Evolutionary conservation across 2,888 invertebrate species (phyloP).

Genomic region (Hydriomena furcata): DNA sequence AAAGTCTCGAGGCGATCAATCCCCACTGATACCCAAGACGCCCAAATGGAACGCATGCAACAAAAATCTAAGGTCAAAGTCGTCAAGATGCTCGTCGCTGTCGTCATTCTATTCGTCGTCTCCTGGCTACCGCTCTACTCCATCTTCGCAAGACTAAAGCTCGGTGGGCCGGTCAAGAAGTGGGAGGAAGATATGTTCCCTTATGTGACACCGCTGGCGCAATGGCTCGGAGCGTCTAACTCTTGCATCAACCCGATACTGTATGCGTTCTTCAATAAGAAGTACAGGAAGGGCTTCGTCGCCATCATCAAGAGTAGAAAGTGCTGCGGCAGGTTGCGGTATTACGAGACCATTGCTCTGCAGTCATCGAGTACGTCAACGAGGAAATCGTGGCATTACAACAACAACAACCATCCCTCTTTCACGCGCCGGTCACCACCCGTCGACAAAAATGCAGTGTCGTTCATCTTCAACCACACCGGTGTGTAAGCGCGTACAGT

Average conservation of each 20-base stretch:
- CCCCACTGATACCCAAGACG: constrained; percentile 95
- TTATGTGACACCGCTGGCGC: constrained; percentile 93
- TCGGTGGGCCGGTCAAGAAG: constrained; percentile 88
- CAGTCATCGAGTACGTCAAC: constrained; percentile 94
- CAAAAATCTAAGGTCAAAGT: constrained; percentile 97
- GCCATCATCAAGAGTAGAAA: constrained; percentile 93
- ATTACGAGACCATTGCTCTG: constrained; percentile 93
- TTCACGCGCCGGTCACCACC: constrained; percentile 82
- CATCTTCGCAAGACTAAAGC: constrained; percentile 93
- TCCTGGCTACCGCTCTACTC: constrained; percentile 97
- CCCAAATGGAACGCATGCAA: constrained; percentile 95
- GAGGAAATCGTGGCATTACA: constrained; percentile 93
- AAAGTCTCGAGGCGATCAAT: constrained; percentile 94
- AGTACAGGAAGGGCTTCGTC: constrained; percentile 94
- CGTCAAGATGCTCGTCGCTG: constrained; percentile 96
- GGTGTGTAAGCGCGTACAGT: constrained; percentile 81
- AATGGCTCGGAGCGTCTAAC: constrained; percentile 96
- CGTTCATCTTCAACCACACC: constrained; percentile 88
- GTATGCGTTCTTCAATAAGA: constrained; percentile 97
- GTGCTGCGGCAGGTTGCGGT: constrained; percentile 92
- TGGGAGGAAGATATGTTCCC: constrained; percentile 92
- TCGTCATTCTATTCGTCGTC: constrained; percentile 95
- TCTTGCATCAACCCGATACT: constrained; percentile 97
- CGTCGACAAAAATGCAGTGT: constrained; percentile 76
- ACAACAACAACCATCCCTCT: constrained; percentile 85